phyloP scores from a whole-genome alignment of 2,888 invertebrate species.

The Metacarcinus magister region DNA sequence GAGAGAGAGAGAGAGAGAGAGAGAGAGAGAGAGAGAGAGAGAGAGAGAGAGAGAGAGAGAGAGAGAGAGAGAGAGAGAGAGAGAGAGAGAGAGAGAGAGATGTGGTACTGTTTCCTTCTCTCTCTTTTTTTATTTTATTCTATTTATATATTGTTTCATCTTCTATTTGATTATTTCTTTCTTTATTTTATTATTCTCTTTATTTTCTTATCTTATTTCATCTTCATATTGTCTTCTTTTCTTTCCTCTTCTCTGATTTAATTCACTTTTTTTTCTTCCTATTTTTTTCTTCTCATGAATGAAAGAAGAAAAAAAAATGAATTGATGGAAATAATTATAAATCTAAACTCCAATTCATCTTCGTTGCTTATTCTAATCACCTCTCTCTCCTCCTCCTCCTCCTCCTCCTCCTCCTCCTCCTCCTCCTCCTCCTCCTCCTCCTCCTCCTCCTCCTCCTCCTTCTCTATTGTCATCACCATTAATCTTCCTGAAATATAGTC shows the following conservation, averaged over 20 bases:
- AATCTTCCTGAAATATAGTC: not conserved
- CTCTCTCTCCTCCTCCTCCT: not conserved
- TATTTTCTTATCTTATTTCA: not conserved
- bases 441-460: not conserved
- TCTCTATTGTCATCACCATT: not conserved
- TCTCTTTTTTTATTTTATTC: too few relatives aligned
- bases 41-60: too few relatives aligned
- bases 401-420: constrained; percentile 15
- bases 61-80: too few relatives aligned
- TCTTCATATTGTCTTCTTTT: not conserved
- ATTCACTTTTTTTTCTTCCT: not conserved
- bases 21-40: too few relatives aligned
- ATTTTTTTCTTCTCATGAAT: too few relatives aligned
- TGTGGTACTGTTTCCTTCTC: too few relatives aligned
- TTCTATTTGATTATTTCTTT: not conserved
- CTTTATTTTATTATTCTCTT: not conserved
- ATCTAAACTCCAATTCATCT: not conserved
- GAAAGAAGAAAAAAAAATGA: too few relatives aligned
- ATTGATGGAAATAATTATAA: too few relatives aligned
- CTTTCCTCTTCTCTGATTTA: not conserved
- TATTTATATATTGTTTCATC: too few relatives aligned
- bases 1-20: too few relatives aligned
- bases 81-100: too few relatives aligned
- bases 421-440: not conserved
- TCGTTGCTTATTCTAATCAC: not conserved